phyloP scores from a whole-genome alignment of 2,888 invertebrate species.

The Rhyacophila evoluta region DNA sequence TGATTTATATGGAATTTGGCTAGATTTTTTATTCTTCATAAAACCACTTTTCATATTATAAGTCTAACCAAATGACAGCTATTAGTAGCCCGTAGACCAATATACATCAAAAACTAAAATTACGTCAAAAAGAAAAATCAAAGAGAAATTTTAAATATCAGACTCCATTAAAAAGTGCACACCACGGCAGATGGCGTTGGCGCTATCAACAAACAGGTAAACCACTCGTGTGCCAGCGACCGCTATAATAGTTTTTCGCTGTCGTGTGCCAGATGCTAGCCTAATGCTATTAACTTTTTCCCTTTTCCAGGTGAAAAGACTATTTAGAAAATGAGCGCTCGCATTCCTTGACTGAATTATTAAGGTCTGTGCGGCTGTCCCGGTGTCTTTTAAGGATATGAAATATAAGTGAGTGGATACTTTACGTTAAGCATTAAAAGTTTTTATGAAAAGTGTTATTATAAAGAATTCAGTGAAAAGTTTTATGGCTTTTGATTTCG shows the following conservation, averaged over 20 bases:
- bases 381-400: neutral
- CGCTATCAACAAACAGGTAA: neutral
- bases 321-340: neutral
- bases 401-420: neutral
- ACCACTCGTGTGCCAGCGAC: neutral
- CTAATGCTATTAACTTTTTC: neutral
- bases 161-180: constrained; percentile 38
- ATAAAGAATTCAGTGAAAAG: too few relatives aligned
- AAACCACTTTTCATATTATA: too few relatives aligned
- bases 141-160: constrained; percentile 34
- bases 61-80: too few relatives aligned
- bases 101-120: too few relatives aligned
- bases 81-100: too few relatives aligned
- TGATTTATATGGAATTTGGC: too few relatives aligned
- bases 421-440: neutral
- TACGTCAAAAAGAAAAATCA: constrained; percentile 6
- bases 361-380: neutral
- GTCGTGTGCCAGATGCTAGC: neutral
- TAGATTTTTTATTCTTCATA: too few relatives aligned
- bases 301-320: neutral
- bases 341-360: neutral
- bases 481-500: too few relatives aligned
- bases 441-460: neutral
- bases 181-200: constrained; percentile 25
- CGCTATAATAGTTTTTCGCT: neutral